Evolutionary conservation across 2,888 invertebrate genomes (phyloP), one percentile per base, ranked within the genome.

Genomic region (Lutraria lutraria): DNA sequence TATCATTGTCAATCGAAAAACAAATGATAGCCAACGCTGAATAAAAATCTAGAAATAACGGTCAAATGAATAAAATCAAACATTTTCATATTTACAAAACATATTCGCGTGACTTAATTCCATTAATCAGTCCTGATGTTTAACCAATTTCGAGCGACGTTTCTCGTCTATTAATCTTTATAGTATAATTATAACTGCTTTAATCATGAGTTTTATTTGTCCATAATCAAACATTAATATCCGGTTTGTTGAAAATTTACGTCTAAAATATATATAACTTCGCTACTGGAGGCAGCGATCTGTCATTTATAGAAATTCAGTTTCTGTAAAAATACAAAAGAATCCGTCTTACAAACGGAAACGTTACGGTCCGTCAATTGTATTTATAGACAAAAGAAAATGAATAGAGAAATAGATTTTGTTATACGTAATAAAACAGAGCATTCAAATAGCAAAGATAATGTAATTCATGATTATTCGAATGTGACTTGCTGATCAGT

Each of bases 181-280:
- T 6, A n/a, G 21, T 60, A 21, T 60, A 60, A 60, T 60, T 60
- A 60, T 8, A 60, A 60, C 21, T 60, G 19, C 60, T 60, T 72
- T 72, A 72, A 72, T 72, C 29, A 16, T 72, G 72, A 6, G 72
- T 72, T 31, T 72, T n/a, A 29, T 4, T 72, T 15, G n/a, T 31
- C 29, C 72, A 31, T 72, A 72, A 31, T 15, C 72, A 72, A 72
- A 72, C n/a, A 72, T 72, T 72, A 72, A 72, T 72, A 72, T 72
- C 72, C 72, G 72, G 72, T 29, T 29, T 31, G 72, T 72, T 12
- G 31, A 29, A 31, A 31, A 12, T 21, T 68, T 8, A 8, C 25
- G n/a, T 68, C n/a, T 25, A 68, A 68, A 68, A 10, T 68, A 68
- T 25, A 68, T 21, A n/a, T 25, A 25, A n/a, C 63, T 68, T 12